phyloP scores from a whole-genome alignment of 2,888 invertebrate genomes.

The Teleogryllus oceanicus region DNA sequence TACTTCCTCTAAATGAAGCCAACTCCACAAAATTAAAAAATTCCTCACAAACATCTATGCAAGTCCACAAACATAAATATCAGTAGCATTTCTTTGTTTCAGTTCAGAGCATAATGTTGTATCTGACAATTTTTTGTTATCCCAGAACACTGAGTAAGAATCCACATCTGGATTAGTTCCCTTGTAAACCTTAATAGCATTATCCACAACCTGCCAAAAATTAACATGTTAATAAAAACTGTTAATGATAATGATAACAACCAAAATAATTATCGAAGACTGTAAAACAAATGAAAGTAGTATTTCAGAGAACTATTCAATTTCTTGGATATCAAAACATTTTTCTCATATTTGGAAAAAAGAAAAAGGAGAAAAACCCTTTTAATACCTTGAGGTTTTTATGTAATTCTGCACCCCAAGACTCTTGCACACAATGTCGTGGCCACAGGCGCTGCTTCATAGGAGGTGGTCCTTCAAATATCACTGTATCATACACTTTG shows the following conservation, averaged over 20 bases:
- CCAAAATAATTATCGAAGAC: too few relatives aligned
- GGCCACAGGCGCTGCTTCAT: conserved; percentile 93
- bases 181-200: conserved; percentile 78
- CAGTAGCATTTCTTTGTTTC: conserved; percentile 74
- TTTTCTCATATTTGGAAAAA: too few relatives aligned
- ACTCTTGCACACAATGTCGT: conserved; percentile 90
- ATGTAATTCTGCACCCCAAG: conserved; percentile 92
- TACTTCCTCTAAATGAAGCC: too few relatives aligned
- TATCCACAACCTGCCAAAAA: conserved; percentile 61
- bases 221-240: background rate
- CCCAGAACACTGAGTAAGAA: conserved; percentile 98
- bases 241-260: too few relatives aligned
- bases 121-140: conserved; percentile 87
- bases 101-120: conserved; percentile 81
- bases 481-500: conserved; percentile 85
- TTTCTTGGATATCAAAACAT: too few relatives aligned
- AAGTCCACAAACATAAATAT: conserved; percentile 90
- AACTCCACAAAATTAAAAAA: too few relatives aligned
- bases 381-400: conserved; percentile 71
- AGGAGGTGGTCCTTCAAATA: conserved; percentile 81
- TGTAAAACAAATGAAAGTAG: too few relatives aligned
- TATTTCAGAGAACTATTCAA: too few relatives aligned
- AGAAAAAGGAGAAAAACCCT: too few relatives aligned
- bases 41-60: conserved; percentile 97
- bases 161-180: conserved; percentile 94